These are phyloP conservation scores for Dallia pectoralis DNA, from an alignment of 2,797 vertebrate genomes.

Conservation along the genomic window DNA sequence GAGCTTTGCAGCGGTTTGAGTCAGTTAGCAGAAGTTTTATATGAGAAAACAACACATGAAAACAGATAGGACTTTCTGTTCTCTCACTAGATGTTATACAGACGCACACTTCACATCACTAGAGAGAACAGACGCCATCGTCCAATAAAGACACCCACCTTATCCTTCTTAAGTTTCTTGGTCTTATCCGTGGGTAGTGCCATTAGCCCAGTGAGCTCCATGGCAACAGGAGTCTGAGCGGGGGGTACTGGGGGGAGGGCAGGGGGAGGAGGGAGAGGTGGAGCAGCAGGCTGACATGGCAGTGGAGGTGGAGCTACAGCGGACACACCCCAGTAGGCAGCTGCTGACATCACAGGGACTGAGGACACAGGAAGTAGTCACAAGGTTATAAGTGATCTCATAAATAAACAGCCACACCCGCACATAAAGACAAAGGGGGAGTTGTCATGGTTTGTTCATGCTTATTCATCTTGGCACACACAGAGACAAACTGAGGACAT, in stretches of 20 bases:
- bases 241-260: slow-evolving; percentile 72
- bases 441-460: too few relatives aligned
- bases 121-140: background rate
- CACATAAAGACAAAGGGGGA: too few relatives aligned
- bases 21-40: background rate
- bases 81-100: too few relatives aligned
- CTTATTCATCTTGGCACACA: background rate
- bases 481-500: too few relatives aligned
- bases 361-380: background rate
- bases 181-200: slow-evolving; percentile 76
- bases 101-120: background rate
- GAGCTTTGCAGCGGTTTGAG: background rate
- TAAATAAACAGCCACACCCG: too few relatives aligned
- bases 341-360: slow-evolving; percentile 67
- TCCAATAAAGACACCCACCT: slow-evolving; percentile 69
- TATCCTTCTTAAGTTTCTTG: slow-evolving; percentile 89
- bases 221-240: slow-evolving; percentile 46
- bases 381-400: background rate
- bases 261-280: slow-evolving; percentile 58
- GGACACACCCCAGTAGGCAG: slow-evolving; percentile 79
- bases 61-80: background rate
- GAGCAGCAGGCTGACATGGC: slow-evolving; percentile 75
- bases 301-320: slow-evolving; percentile 69
- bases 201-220: slow-evolving; percentile 71
- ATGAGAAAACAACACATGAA: background rate